Evolutionary conservation across 2,113 vertebrate genomes (phyloP).

Genomic region (Gallinago media): DNA sequence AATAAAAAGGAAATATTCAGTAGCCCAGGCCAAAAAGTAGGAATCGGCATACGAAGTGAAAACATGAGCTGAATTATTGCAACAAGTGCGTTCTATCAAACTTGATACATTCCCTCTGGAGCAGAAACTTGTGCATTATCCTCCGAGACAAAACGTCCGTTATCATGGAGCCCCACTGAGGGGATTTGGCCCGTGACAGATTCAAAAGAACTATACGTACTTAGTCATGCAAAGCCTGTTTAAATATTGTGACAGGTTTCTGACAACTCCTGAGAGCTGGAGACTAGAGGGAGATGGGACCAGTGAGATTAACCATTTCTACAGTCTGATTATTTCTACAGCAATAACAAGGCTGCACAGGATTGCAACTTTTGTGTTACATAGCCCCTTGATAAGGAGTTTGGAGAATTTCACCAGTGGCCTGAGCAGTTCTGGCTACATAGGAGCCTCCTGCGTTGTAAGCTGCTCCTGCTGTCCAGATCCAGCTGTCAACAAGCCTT

Average conservation of each 20-base stretch:
- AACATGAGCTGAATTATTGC: not conserved
- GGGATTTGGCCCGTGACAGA: not conserved
- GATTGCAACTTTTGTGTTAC: not conserved
- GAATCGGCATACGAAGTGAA: not conserved
- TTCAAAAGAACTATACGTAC: not conserved
- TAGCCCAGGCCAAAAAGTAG: not conserved
- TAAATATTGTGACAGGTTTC: conserved; percentile 37
- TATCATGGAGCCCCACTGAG: not conserved
- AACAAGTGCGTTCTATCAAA: not conserved
- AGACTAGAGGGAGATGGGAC: not conserved
- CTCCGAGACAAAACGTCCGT: not conserved
- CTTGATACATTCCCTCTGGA: not conserved
- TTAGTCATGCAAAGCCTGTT: not conserved
- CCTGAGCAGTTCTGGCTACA: not conserved
- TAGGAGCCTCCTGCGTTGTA: not conserved
- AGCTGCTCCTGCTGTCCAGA: not conserved
- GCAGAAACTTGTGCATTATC: not conserved
- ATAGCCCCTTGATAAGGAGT: not conserved
- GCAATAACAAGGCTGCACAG: not conserved
- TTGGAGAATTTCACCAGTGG: not conserved
- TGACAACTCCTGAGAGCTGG: not conserved
- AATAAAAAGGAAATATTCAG: not conserved
- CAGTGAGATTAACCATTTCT: not conserved
- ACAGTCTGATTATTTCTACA: not conserved
- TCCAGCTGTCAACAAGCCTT: not conserved